phyloP scores from a whole-genome alignment of 2,113 vertebrate species.

The Nicator chloris region DNA sequence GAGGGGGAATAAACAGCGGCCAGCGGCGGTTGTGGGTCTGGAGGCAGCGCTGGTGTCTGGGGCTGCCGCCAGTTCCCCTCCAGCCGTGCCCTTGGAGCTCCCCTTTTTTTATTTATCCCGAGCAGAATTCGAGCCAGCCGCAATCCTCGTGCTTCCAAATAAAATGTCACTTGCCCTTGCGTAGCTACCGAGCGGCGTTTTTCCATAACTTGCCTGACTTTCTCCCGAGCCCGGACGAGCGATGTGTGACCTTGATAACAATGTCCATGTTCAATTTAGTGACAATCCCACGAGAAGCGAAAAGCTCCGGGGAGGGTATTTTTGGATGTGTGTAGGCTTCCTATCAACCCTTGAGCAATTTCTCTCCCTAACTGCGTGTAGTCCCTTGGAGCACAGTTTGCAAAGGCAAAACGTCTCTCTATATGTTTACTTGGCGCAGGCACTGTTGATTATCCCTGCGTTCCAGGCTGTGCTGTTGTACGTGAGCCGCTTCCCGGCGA shows the following conservation, averaged over 20 bases:
- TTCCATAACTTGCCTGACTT: slow-evolving; percentile 14
- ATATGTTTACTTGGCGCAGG: not conserved
- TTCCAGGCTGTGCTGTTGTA: not conserved
- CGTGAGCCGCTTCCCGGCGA: not conserved
- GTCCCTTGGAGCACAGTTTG: not conserved
- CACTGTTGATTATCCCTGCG: not conserved
- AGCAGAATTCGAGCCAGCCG: not conserved
- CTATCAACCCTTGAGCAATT: not conserved
- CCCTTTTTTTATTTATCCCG: not conserved
- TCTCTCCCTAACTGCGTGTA: not conserved
- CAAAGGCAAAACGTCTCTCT: not conserved
- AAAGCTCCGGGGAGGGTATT: not conserved
- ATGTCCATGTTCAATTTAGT: not conserved
- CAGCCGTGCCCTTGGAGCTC: slow-evolving; percentile 20
- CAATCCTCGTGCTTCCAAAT: not conserved
- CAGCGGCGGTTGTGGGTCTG: not conserved
- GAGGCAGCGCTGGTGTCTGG: not conserved
- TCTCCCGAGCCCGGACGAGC: not conserved
- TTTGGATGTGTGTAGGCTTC: not conserved
- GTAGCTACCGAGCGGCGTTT: not conserved
- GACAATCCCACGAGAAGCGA: not conserved
- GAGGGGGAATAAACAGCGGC: not conserved
- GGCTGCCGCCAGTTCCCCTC: not conserved
- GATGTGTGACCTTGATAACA: slow-evolving; percentile 38
- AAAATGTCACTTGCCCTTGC: slow-evolving; percentile 19